These are phyloP conservation scores for Trachelus stipa DNA, from an alignment of 2,888 invertebrate species.

Conservation along the genomic window DNA sequence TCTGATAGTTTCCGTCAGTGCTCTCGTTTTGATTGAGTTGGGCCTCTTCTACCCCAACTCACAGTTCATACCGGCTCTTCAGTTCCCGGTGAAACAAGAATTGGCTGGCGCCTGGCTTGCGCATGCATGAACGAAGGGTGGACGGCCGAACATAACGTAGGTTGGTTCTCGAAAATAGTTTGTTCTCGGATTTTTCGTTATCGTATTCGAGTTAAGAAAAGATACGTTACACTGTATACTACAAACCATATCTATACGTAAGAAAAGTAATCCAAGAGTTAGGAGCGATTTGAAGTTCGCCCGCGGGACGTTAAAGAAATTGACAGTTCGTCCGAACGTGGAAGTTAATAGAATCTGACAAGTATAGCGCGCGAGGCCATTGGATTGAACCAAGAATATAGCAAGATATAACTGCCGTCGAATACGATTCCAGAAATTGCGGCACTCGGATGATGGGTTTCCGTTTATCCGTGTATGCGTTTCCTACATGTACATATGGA, in stretches of 20 bases:
- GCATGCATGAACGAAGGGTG: too few relatives aligned
- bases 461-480: not conserved
- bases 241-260: not conserved
- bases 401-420: not conserved
- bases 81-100: too few relatives aligned
- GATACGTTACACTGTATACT: too few relatives aligned
- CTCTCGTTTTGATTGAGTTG: too few relatives aligned
- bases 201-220: too few relatives aligned
- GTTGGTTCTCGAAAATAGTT: too few relatives aligned
- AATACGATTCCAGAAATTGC: not conserved
- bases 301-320: not conserved
- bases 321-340: not conserved
- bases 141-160: too few relatives aligned
- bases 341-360: not conserved
- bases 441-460: not conserved
- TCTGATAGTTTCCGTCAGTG: too few relatives aligned
- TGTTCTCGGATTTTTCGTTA: too few relatives aligned
- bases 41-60: too few relatives aligned
- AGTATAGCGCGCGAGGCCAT: not conserved
- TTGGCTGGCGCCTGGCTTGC: too few relatives aligned
- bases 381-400: not conserved
- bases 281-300: not conserved
- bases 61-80: too few relatives aligned
- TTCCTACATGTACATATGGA: not conserved
- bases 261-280: not conserved